Evolutionary conservation across 2,888 invertebrate species (phyloP), one percentile per base, ranked within the genome.

Genomic region (Callyntrura guangdongensis): DNA sequence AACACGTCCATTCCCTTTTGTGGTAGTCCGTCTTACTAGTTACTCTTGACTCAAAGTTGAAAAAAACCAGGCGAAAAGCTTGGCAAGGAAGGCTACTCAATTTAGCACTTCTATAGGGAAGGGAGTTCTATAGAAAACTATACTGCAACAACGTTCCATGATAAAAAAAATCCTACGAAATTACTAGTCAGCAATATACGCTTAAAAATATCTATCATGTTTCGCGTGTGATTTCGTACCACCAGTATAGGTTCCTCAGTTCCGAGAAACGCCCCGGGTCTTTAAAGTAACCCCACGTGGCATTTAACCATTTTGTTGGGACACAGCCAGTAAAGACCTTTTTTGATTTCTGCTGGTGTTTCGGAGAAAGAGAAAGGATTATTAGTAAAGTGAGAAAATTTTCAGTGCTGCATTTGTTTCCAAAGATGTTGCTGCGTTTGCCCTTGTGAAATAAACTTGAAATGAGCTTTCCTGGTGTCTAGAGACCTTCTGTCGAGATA

Each of bases 361-460:
- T 45, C 12, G 2, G 5, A 22, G 5, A 22, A 77, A 49, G 77
- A 14, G 53, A 49, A 74, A 49, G 49, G 11, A 72, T 27, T 49
- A 69, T n/a, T 20, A 69, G 69, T 59, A 17, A 17, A 67, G 64
- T 12, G 77, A 27, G 77, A 77, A 77, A 22, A 77, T 77, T 77
- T 53, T 77, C 53, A 25, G 77, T 53, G 36, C 3, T 36, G 77
- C 49, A 25, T 77, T 77, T 45, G 53, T 53, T 25, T 56, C n/a
- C 25, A 14, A 56, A 25, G 20, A n/a, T 22, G n/a, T 14, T 77
- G 53, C 53, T 77, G 53, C 53, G 53, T 49, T 59, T 77, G 77
- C 53, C 77, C 77, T 77, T 77, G 77, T 49, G 64, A 86, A 86
- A 86, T 72, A 72, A 86, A 86, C 74, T 86, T 86, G 47, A 87